phyloP scores from a whole-genome alignment of 2,888 invertebrate species.

The Ellobium chinense region DNA sequence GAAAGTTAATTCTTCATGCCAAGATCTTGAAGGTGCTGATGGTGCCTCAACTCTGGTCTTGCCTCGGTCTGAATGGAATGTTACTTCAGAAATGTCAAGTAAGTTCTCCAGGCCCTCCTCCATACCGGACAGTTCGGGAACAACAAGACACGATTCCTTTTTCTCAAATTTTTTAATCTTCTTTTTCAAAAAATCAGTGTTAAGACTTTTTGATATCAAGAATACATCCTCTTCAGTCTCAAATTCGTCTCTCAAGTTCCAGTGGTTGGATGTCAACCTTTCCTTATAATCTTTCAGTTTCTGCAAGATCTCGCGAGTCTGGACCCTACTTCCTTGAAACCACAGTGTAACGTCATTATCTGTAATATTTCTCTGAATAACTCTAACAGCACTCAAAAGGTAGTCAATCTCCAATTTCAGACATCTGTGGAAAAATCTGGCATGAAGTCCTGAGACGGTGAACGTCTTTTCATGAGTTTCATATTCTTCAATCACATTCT shows the following conservation, averaged over 20 bases:
- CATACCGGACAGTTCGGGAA: neutral
- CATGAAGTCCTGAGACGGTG: neutral
- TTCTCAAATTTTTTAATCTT: neutral
- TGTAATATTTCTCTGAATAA: neutral
- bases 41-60: too few relatives aligned
- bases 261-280: neutral
- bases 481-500: neutral
- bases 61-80: too few relatives aligned
- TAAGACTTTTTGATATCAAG: conserved; percentile 19
- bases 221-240: conserved; percentile 5
- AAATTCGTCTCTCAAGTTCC: conserved; percentile 20
- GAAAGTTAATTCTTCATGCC: neutral
- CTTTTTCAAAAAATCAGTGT: neutral
- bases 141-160: conserved; percentile 12
- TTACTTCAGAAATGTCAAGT: too few relatives aligned
- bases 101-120: too few relatives aligned
- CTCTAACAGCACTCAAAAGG: neutral
- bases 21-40: too few relatives aligned
- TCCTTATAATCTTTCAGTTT: neutral
- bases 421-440: conserved; percentile 2
- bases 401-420: neutral
- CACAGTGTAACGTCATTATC: neutral
- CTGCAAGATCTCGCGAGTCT: neutral
- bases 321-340: too few relatives aligned
- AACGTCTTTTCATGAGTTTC: conserved; percentile 11